These are phyloP conservation scores for Chymomyza amoena DNA, from an alignment of 2,888 invertebrate species.

Conservation along the genomic window DNA sequence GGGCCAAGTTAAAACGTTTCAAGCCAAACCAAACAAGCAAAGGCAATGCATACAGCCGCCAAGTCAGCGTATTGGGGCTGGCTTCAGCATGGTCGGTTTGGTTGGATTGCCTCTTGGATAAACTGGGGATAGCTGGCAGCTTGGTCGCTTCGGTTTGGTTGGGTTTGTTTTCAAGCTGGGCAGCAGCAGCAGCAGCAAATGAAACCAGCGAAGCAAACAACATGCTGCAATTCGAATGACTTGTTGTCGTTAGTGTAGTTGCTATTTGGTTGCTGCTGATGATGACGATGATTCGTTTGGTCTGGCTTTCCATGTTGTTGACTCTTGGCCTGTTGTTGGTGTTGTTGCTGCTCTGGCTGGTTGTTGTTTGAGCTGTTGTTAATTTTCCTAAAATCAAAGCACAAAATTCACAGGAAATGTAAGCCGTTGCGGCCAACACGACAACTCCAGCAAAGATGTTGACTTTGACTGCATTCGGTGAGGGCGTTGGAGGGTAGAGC, in stretches of 20 bases:
- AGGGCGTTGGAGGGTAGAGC: background rate
- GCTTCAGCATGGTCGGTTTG: background rate
- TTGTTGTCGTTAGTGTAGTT: constrained; percentile 25
- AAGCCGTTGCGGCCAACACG: constrained; percentile 39
- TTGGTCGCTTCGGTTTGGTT: constrained; percentile 49
- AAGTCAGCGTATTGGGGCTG: constrained; percentile 43
- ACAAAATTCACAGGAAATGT: constrained; percentile 72
- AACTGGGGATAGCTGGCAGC: constrained; percentile 7
- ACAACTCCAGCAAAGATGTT: background rate
- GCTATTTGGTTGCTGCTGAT: constrained; percentile 35
- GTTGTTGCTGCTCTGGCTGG: constrained; percentile 47
- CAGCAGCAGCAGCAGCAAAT: constrained; percentile 57
- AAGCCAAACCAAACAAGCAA: constrained; percentile 20
- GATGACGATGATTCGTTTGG: constrained; percentile 69
- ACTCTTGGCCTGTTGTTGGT: constrained; percentile 56
- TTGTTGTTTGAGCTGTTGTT: constrained; percentile 67
- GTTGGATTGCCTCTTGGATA: constrained; percentile 13
- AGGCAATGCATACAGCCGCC: constrained; percentile 63
- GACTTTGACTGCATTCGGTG: background rate
- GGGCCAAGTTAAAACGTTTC: constrained; percentile 22
- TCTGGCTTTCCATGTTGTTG: constrained; percentile 59
- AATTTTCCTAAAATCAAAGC: constrained; percentile 73
- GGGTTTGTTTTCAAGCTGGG: constrained; percentile 52
- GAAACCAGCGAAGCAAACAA: constrained; percentile 68
- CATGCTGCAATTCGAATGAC: constrained; percentile 62